Evolutionary conservation across 2,888 invertebrate genomes (phyloP).

Genomic region (Hyles lineata): DNA sequence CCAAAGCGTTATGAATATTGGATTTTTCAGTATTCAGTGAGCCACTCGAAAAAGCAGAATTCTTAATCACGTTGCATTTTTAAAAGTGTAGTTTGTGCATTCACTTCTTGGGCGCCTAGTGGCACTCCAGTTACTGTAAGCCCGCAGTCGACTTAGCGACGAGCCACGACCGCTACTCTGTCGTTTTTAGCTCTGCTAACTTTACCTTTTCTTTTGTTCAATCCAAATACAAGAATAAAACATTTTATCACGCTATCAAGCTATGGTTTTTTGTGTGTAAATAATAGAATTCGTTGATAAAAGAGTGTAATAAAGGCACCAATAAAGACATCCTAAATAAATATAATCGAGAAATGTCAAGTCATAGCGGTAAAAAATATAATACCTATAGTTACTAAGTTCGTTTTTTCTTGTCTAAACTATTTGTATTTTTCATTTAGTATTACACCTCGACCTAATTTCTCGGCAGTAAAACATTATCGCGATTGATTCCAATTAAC

Average conservation of each 20-base stretch:
- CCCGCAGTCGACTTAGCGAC: background rate
- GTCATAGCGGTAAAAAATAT: no score
- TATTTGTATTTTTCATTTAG: background rate
- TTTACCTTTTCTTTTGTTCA: constrained; percentile 3
- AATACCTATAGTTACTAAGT: no score
- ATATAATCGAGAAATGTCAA: no score
- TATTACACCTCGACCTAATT: constrained; percentile 10
- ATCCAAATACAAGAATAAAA: background rate
- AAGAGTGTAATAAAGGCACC: background rate
- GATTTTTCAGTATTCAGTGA: background rate
- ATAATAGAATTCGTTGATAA: background rate
- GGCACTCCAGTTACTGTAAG: constrained; percentile 15
- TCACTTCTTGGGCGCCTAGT: constrained; percentile 25
- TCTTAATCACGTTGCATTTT: constrained; percentile 22
- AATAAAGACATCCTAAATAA: background rate
- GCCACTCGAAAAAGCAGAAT: constrained; percentile 14
- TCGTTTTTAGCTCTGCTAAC: constrained; percentile 10
- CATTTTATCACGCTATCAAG: background rate
- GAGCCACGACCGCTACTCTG: constrained; percentile 10
- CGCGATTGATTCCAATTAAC: constrained; percentile 53
- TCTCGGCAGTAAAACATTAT: constrained; percentile 16
- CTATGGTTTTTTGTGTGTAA: background rate
- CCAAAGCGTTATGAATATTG: constrained; percentile 18
- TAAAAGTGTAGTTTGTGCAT: constrained; percentile 22
- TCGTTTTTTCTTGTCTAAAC: background rate